A percentile compares a stretch with the other conserved stretches of the same genome.
Evolutionary conservation across 2,113 vertebrate species (phyloP).

Genomic region (Cephalopterus ornatus): DNA sequence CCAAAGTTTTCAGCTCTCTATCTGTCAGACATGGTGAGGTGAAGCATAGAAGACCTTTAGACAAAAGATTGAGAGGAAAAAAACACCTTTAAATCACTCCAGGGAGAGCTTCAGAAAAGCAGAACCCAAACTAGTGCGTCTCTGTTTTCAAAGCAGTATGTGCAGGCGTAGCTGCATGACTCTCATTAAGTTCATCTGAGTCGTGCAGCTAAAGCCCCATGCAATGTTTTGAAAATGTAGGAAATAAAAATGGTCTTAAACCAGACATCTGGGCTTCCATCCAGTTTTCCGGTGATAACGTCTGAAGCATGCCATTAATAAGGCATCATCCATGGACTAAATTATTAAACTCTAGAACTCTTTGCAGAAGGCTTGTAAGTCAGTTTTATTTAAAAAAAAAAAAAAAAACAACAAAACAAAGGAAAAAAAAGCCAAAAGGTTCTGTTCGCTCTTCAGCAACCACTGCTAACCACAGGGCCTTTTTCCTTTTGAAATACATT

Average conservation of each 20-base stretch:
- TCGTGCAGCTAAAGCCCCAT: conserved; percentile 51
- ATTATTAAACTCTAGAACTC: conserved; percentile 13
- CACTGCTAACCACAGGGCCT: neutral
- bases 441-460: neutral
- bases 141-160: conserved; percentile 20
- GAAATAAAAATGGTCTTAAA: conserved; percentile 35
- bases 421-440: neutral
- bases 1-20: neutral
- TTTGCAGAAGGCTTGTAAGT: neutral
- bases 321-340: conserved; percentile 12
- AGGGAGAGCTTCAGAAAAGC: conserved; percentile 23
- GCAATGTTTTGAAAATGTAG: conserved; percentile 56
- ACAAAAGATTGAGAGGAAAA: neutral
- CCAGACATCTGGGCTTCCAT: conserved; percentile 16
- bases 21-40: neutral
- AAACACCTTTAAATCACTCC: conserved; percentile 31
- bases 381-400: neutral
- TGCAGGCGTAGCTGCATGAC: conserved; percentile 23
- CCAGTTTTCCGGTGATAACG: neutral
- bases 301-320: conserved; percentile 44
- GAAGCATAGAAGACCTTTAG: conserved; percentile 29
- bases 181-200: conserved; percentile 49
- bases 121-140: neutral
- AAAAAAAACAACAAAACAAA: no score
- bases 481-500: neutral